Conservation (phyloP, 2,888 invertebrate species). For the Synanthedon tipuliformis region DNA sequence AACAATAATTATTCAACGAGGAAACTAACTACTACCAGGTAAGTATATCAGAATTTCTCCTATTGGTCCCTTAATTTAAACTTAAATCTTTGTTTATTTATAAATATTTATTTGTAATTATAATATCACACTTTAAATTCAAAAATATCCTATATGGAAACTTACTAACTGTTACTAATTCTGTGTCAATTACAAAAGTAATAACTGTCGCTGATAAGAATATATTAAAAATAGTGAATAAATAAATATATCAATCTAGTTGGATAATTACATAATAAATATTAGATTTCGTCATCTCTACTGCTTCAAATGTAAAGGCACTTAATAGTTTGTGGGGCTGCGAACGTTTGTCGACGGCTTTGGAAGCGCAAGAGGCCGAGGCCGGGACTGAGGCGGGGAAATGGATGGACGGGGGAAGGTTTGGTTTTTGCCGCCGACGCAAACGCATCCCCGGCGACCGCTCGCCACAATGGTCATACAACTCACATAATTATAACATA, state of each 20-base stretch:
- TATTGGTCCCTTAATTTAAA: slow-evolving; percentile 70
- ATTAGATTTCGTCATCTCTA: slow-evolving; percentile 52
- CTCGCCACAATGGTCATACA: neutral
- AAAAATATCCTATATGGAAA: slow-evolving; percentile 63
- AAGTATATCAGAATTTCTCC: slow-evolving; percentile 59
- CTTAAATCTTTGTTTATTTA: slow-evolving; percentile 63
- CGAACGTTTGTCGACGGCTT: slow-evolving; percentile 5
- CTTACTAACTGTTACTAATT: slow-evolving; percentile 50
- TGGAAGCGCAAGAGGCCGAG: slow-evolving; percentile 41
- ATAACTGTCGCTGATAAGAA: slow-evolving; percentile 66
- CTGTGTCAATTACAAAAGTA: slow-evolving; percentile 67
- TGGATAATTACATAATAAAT: slow-evolving; percentile 68
- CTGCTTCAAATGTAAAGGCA: slow-evolving; percentile 61
- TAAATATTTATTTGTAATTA: slow-evolving; percentile 50
- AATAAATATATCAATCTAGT: slow-evolving; percentile 66
- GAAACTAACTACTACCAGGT: slow-evolving; percentile 6
- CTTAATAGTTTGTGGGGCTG: slow-evolving; percentile 26
- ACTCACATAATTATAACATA: no score
- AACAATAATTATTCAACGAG: neutral
- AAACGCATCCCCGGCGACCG: neutral
- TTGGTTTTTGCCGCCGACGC: neutral
- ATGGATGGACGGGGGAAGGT: neutral
- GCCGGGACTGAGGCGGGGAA: slow-evolving; percentile 12
- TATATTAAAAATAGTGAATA: slow-evolving; percentile 62
- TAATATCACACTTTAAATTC: slow-evolving; percentile 71